Evolutionary conservation across 2,797 vertebrate genomes (phyloP).

Genomic region (Novumbra hubbsi): DNA sequence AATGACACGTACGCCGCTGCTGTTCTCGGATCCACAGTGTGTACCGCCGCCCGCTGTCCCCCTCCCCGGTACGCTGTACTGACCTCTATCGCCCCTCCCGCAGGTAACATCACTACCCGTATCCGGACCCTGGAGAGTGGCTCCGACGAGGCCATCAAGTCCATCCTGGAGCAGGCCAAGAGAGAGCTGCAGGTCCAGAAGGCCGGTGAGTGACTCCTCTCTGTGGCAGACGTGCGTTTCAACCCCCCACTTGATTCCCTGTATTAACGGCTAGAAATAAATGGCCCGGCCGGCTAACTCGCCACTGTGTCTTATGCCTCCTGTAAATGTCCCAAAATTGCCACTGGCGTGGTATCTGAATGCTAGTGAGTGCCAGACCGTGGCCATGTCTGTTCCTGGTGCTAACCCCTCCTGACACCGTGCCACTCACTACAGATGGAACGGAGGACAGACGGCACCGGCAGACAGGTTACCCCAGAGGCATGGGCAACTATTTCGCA

Average conservation of each 20-base stretch:
- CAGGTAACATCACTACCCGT: constrained; percentile 89
- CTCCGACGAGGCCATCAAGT: constrained; percentile 91
- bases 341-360: neutral
- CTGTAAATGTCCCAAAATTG: neutral
- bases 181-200: constrained; percentile 90
- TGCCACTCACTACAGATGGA: constrained; percentile 40
- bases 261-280: neutral
- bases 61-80: no score
- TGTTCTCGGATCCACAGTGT: neutral
- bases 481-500: constrained; percentile 47
- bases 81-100: neutral
- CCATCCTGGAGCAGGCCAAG: constrained; percentile 90
- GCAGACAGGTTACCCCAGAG: constrained; percentile 37
- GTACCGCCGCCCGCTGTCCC: neutral
- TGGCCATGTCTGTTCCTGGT: neutral
- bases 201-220: constrained; percentile 67
- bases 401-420: constrained; percentile 11
- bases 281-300: neutral
- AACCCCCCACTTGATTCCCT: neutral
- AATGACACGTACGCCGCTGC: neutral
- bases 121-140: constrained; percentile 85
- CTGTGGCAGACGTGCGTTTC: neutral
- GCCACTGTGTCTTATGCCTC: neutral
- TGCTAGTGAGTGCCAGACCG: neutral
- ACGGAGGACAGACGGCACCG: constrained; percentile 35